phyloP scores from a whole-genome alignment of 2,888 invertebrate genomes.

The Nezara viridula region DNA sequence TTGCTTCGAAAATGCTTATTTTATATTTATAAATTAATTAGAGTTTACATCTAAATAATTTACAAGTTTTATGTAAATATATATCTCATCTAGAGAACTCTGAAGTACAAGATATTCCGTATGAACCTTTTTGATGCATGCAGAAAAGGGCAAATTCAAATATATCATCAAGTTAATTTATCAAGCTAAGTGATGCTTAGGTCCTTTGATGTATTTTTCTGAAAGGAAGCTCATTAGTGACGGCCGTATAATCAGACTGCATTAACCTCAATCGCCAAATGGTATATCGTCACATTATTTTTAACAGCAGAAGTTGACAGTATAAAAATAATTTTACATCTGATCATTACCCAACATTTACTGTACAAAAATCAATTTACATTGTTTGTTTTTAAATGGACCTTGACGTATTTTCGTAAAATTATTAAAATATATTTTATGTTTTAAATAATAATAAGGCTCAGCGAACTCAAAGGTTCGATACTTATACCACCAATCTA shows the following conservation, averaged over 20 bases:
- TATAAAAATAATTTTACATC: too few species aligned
- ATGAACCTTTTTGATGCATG: not conserved
- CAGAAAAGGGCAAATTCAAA: not conserved
- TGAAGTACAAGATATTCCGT: not conserved
- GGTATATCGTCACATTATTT: not conserved
- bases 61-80: not conserved
- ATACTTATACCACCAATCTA: too few species aligned
- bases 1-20: too few species aligned
- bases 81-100: not conserved
- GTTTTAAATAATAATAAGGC: too few species aligned
- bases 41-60: not conserved
- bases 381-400: too few species aligned
- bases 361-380: too few species aligned
- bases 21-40: not conserved
- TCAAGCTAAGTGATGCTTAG: not conserved
- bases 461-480: too few species aligned
- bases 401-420: too few species aligned
- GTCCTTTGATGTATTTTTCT: not conserved
- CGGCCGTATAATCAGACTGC: not conserved
- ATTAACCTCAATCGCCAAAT: not conserved
- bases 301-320: not conserved
- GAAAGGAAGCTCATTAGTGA: constrained; percentile 12
- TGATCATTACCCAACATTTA: too few species aligned
- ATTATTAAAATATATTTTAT: too few species aligned
- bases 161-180: not conserved